Base-by-base conservation (phyloP, 2,113 vertebrate genomes). In the Mormoops blainvillei region DNA sequence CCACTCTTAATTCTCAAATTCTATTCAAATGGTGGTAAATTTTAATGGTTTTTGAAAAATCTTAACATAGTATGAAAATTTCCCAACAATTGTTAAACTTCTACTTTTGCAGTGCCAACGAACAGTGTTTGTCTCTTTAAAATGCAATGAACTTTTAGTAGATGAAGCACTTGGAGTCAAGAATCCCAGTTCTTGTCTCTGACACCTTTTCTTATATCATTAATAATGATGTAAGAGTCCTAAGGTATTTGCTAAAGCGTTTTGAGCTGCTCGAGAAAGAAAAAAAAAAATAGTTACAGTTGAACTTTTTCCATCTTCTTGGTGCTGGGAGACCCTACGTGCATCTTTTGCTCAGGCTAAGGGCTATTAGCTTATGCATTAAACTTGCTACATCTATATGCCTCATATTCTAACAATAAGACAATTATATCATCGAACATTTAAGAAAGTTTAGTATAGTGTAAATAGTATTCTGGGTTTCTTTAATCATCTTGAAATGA, bases 1-100 rank as follows among this genome's bases (percentile, higher is more conserved):
- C 97, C 95, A 96, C 94, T 97, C 92, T 98, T 97, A 97, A 95
- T 95, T 98, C 94, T 91, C 82, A 95, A 97, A 97, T 86, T 87
- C 68, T 13, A 38, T 94, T 96, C 91, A 68, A 97, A 70, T 94
- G 86, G 61, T 31, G 88, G 84, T 73, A 91, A 95, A 85, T 85
- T 70, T 86, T 65, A 58, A 2, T 94, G 78, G 74, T 89, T 92
- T 54, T 80, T 58, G 56, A 96, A 87, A 92, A 97, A 95, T 0
- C 33, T 52, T 92, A 96, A 86, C 80, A 52, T 71, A 94, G 86
- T 61, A 45, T 82, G 58, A 85, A 94, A 92, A 7, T 33, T 86
- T 56, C 63, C 94, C 80, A 89, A 83, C 80, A 52, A 65, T 86
- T 71, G 95, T 92, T 63, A 96, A 94, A 95, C 85, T 52, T 97